Evolutionary conservation across 2,797 vertebrate species (phyloP).

Genomic region (Streptopelia turtur): DNA sequence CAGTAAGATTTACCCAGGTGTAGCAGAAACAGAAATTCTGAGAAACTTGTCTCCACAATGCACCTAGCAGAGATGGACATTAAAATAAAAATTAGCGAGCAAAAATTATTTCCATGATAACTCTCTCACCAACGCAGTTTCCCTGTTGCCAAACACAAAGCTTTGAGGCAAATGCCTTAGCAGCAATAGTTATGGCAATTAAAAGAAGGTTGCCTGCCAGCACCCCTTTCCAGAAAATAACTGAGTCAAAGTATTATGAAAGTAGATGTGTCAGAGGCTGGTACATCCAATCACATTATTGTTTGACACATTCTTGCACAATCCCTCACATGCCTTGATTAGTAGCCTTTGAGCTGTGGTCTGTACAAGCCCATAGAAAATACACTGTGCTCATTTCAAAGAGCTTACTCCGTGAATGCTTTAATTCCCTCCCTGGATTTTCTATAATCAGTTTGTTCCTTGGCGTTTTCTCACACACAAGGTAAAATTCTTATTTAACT

Average conservation of each 20-base stretch:
- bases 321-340: conserved; percentile 53
- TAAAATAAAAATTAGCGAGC: not conserved
- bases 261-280: not conserved
- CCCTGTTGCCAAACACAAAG: not conserved
- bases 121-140: not conserved
- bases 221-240: not conserved
- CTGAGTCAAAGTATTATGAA: not conserved
- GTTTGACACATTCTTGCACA: conserved; percentile 35
- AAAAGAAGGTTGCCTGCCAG: not conserved
- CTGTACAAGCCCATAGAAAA: conserved; percentile 24
- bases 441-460: conserved; percentile 53
- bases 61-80: not conserved
- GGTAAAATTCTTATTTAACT: conserved; percentile 25
- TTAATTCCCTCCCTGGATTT: conserved; percentile 59
- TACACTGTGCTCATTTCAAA: conserved; percentile 39
- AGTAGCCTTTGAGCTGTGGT: not conserved
- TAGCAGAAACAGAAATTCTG: not conserved
- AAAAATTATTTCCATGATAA: not conserved
- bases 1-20: not conserved
- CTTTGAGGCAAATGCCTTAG: not conserved
- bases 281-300: conserved; percentile 2
- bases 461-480: conserved; percentile 18
- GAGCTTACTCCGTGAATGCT: conserved; percentile 40
- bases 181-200: not conserved
- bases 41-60: not conserved